A percentile compares a stretch with the other conserved stretches of the same genome.
Conservation (phyloP, 2,113 vertebrate genomes). For the Sclerurus mexicanus region DNA sequence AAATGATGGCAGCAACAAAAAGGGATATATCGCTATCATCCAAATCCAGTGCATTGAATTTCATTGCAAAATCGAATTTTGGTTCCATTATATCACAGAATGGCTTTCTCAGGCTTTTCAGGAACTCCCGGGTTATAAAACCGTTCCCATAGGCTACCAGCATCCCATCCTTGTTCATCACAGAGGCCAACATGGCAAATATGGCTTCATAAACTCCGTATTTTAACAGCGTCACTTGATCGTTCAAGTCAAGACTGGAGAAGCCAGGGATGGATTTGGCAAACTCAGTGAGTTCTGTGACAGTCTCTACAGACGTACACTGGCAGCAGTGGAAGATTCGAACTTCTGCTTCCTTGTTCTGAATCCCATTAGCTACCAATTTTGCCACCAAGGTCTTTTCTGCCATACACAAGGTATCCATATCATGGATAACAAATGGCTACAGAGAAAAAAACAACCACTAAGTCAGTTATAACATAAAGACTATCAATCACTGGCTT, state of each 20-base stretch:
- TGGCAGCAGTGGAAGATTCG: conserved; percentile 98
- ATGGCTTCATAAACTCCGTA: conserved; percentile 97
- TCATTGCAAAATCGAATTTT: conserved; percentile 98
- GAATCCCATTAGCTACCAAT: conserved; percentile 85
- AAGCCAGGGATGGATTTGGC: conserved; percentile 97
- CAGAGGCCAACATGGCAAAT: conserved; percentile 94
- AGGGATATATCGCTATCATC: conserved; percentile 96
- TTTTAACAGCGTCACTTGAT: conserved; percentile 95
- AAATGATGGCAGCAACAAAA: conserved; percentile 97
- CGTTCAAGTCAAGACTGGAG: conserved; percentile 88
- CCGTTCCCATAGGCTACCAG: conserved; percentile 92
- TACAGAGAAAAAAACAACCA: conserved; percentile 22
- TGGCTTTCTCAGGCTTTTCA: conserved; percentile 93
- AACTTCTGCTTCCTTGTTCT: conserved; percentile 91
- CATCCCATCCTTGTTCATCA: conserved; percentile 99
- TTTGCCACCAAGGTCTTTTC: conserved; percentile 95
- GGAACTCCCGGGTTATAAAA: conserved; percentile 95
- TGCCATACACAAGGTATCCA: conserved; percentile 94
- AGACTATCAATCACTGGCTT: neutral
- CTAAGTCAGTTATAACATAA: neutral
- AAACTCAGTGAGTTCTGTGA: conserved; percentile 95
- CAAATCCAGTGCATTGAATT: conserved; percentile 93
- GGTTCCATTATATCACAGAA: conserved; percentile 99
- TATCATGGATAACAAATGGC: conserved; percentile 98
- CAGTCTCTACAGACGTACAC: conserved; percentile 92